Evolutionary conservation across 2,113 vertebrate genomes (phyloP).

Genomic region (Ptyas mucosa): DNA sequence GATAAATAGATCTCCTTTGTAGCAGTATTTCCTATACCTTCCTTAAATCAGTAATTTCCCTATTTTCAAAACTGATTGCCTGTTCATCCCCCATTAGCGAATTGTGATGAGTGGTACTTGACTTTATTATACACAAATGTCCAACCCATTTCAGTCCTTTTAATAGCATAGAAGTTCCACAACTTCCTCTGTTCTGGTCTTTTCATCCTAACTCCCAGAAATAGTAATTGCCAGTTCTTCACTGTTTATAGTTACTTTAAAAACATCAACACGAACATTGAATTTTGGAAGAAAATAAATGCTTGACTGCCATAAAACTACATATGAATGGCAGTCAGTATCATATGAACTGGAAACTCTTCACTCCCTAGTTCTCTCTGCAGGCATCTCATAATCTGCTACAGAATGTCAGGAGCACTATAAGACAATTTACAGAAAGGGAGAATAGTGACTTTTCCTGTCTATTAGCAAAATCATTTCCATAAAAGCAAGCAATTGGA

Average conservation of each 20-base stretch:
- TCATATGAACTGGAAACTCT: not conserved
- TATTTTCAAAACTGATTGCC: not conserved
- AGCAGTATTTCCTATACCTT: not conserved
- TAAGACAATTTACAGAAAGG: not conserved
- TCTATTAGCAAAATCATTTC: not conserved
- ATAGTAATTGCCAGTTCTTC: not conserved
- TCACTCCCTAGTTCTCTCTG: not conserved
- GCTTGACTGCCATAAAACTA: not conserved
- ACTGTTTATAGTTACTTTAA: not conserved
- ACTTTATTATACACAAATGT: not conserved
- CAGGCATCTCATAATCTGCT: not conserved
- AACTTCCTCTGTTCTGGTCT: not conserved
- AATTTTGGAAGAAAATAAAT: not conserved
- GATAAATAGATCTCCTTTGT: not conserved
- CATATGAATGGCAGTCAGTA: not conserved
- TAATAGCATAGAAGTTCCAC: not conserved
- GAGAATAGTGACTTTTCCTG: not conserved
- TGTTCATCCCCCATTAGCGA: not conserved
- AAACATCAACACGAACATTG: not conserved
- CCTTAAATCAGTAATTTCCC: not conserved
- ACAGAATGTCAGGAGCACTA: not conserved
- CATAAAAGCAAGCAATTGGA: not conserved
- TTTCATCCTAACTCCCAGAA: not conserved
- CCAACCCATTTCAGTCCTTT: not conserved
- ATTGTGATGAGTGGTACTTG: not conserved